Evolutionary conservation across 2,888 invertebrate species (phyloP), one percentile per base, ranked within the genome.

Genomic region (Callinectes sapidus): DNA sequence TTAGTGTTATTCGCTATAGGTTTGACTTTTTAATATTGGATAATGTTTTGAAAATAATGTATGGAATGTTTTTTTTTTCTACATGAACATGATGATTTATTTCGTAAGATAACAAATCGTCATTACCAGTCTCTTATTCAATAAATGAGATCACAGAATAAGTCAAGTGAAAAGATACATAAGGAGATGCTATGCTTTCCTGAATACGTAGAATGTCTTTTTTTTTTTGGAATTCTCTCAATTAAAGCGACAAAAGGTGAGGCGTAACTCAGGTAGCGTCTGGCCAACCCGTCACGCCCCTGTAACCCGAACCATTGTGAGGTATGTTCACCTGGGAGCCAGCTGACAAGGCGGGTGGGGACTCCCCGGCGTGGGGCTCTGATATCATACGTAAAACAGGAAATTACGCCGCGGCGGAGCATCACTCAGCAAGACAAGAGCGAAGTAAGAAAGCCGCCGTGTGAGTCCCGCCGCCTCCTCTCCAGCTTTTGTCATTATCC

Each of bases 401-500:
- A 66, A 89, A 89, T 89, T 89, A 89, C 61, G 66, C 18, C 23
- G 32, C 66, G 28, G 48, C 87, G 39, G 89, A 66, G 55, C 61
- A 61, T 89, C 66, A 8, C 23, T 77, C 28, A 77, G 71, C 71
- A 23, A 89, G n/a, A 89, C 88, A 88, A 55, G 55, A 16, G 32
- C 14, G 32, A 10, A 32, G 55, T 55, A 32, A 55, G 89, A 87
- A 91, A 87, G 55, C 71, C 90, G 28, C 87, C 81, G 28, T 35
- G 85, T 87, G 28, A 14, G 32, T 66, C 87, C 87, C 42, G 91
- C n/a, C 66, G 66, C 66, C 66, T 86, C 66, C 66, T 61, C 66
- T 87, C 89, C 81, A 6, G 85, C 89, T 81, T 85, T 92, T 92
- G 92, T 92, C 28, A 77, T 77, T 90, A 55, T 92, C 87, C 90